A percentile compares a stretch with the other conserved stretches of the same genome.
Evolutionary conservation across 2,113 vertebrate species (phyloP).

Genomic region (Phalacrocorax carbo): DNA sequence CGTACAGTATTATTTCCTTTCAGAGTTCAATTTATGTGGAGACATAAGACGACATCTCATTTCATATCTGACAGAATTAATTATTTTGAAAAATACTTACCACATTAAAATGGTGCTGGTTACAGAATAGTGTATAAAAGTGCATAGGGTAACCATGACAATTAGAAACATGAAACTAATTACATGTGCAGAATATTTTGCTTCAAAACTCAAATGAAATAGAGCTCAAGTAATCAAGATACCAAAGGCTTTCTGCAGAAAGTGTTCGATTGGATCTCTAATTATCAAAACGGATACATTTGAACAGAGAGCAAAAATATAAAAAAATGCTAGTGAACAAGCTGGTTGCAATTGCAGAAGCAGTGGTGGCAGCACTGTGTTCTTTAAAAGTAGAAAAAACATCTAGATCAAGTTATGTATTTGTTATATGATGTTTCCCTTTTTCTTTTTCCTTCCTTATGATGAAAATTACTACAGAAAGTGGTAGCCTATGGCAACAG

Average conservation of each 20-base stretch:
- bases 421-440: background rate
- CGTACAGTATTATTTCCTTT: background rate
- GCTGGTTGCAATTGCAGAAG: background rate
- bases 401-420: background rate
- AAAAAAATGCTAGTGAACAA: background rate
- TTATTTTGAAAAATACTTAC: slow-evolving; percentile 1
- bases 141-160: background rate
- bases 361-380: accelerated
- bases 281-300: background rate
- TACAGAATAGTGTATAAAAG: background rate
- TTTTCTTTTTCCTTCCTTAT: background rate
- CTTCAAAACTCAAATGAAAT: background rate
- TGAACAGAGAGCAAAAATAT: background rate
- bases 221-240: background rate
- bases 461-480: background rate
- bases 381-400: background rate
- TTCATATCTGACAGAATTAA: background rate
- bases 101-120: background rate
- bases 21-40: background rate
- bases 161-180: background rate
- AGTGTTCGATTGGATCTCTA: background rate
- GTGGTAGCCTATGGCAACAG: background rate
- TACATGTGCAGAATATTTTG: background rate
- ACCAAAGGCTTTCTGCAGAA: background rate
- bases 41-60: background rate